Conservation (phyloP, 2,113 vertebrate genomes). For the Eublepharis macularius region DNA sequence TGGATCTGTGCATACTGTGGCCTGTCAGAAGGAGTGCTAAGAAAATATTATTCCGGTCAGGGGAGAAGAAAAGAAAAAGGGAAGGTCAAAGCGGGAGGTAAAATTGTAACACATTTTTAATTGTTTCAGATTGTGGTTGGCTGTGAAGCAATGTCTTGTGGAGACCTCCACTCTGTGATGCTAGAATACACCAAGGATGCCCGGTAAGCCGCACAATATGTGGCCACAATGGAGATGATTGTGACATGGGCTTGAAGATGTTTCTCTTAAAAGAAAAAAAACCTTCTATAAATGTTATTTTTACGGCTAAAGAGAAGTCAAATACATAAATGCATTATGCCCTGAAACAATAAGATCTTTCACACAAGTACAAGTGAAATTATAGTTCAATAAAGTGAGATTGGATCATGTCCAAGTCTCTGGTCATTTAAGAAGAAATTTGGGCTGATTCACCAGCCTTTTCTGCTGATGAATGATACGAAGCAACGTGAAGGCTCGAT, state of each 20-base stretch:
- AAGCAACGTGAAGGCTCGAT: background rate
- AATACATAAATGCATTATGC: background rate
- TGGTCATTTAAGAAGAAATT: background rate
- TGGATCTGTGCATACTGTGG: too few species aligned
- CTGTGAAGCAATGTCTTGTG: slow-evolving; percentile 92
- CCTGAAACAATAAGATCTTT: background rate
- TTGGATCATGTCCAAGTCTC: background rate
- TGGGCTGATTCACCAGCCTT: background rate
- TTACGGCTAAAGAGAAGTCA: background rate
- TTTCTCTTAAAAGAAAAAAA: background rate
- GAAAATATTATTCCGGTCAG: background rate
- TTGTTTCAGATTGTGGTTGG: slow-evolving; percentile 93
- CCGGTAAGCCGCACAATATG: slow-evolving; percentile 76
- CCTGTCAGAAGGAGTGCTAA: background rate
- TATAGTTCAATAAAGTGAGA: background rate
- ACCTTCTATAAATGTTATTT: background rate
- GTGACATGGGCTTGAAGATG: slow-evolving; percentile 14
- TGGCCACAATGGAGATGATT: background rate
- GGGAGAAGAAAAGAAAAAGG: slow-evolving; percentile 11
- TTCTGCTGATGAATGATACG: background rate
- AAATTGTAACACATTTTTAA: slow-evolving; percentile 21
- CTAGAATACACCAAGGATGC: slow-evolving; percentile 96
- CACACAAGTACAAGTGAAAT: background rate
- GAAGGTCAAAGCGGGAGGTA: background rate
- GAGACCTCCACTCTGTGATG: slow-evolving; percentile 95